These are phyloP conservation scores for Gallirallus australis DNA, from an alignment of 2,797 vertebrate genomes.

Conservation along the genomic window DNA sequence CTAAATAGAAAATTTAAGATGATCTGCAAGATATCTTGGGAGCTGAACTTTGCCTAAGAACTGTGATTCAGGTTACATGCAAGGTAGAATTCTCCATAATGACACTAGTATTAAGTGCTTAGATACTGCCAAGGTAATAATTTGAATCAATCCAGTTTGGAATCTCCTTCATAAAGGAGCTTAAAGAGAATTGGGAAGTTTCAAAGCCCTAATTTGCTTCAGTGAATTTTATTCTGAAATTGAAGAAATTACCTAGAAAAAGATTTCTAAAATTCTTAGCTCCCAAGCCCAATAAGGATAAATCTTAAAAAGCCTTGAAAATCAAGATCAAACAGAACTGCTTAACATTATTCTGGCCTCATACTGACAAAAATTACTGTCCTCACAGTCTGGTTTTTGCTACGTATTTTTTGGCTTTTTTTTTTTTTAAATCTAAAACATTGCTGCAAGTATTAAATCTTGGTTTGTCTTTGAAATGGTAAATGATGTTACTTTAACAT, in stretches of 20 bases:
- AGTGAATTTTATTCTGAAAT: background rate
- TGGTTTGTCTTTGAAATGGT: background rate
- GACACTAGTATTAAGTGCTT: background rate
- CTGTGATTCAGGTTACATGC: background rate
- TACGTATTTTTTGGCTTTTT: background rate
- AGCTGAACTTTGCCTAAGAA: background rate
- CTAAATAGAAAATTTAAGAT: background rate
- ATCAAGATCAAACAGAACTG: background rate
- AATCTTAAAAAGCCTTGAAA: background rate
- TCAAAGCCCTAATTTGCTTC: background rate
- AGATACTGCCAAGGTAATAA: background rate
- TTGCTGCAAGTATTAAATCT: background rate
- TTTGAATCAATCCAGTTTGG: background rate
- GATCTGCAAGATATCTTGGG: background rate
- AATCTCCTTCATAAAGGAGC: background rate
- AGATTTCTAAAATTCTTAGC: background rate
- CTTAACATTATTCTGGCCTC: rapidly evolving
- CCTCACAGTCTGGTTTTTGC: background rate
- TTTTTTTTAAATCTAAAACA: background rate
- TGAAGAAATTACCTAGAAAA: background rate
- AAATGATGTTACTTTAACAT: background rate
- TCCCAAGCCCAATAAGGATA: background rate
- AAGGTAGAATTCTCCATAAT: background rate
- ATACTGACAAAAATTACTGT: background rate
- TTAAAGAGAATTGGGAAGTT: background rate